Conservation (phyloP, 2,888 invertebrate species). For the Xylota sylvarum region DNA sequence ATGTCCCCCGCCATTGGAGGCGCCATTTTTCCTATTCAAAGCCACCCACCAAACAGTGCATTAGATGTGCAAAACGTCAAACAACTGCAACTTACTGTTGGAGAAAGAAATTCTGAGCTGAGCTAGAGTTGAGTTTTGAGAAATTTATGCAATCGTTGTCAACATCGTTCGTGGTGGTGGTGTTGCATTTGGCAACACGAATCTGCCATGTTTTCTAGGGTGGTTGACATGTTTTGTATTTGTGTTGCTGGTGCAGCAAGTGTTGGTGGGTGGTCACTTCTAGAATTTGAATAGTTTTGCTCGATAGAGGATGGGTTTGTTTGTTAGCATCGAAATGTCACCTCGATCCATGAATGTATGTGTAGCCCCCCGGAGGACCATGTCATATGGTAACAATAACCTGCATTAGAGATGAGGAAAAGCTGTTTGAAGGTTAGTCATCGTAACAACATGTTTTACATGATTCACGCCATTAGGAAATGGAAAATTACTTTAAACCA, state of each 20-base stretch:
- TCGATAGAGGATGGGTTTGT: constrained; percentile 34
- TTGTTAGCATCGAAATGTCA: constrained; percentile 69
- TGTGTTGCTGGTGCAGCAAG: constrained; percentile 7
- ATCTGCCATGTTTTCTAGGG: constrained; percentile 71
- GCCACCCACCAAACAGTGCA: constrained; percentile 58
- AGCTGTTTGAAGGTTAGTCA: constrained; percentile 56
- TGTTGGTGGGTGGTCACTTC: constrained; percentile 68
- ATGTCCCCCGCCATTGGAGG: constrained; percentile 57
- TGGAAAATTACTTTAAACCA: constrained; percentile 56
- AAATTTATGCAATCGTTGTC: constrained; percentile 76
- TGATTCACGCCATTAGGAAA: constrained; percentile 42
- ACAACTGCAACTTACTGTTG: constrained; percentile 67
- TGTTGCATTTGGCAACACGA: constrained; percentile 75
- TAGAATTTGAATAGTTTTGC: constrained; percentile 63
- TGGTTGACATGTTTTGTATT: constrained; percentile 69
- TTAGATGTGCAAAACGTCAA: constrained; percentile 70
- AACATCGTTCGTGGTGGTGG: constrained; percentile 48
- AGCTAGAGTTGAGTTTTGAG: constrained; percentile 61
- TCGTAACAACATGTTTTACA: constrained; percentile 60
- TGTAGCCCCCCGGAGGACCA: constrained; percentile 36
- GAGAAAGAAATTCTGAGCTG: constrained; percentile 47
- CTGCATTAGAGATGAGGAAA: constrained; percentile 57
- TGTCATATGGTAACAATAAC: constrained; percentile 72
- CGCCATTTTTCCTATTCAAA: constrained; percentile 58
- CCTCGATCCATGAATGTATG: constrained; percentile 59